These are phyloP conservation scores for Picathartes gymnocephalus DNA, from an alignment of 2,113 vertebrate species.

Conservation along the genomic window DNA sequence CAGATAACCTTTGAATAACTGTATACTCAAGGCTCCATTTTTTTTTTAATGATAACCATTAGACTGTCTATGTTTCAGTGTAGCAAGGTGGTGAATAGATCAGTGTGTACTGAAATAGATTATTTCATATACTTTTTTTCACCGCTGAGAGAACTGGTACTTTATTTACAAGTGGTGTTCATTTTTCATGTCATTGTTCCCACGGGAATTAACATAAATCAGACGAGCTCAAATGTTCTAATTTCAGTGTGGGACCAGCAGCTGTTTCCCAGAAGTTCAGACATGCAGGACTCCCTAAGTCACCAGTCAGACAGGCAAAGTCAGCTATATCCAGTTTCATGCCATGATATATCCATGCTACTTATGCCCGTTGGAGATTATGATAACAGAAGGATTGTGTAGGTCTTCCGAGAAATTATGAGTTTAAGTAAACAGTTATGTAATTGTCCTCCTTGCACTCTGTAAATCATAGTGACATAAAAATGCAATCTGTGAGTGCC, in stretches of 20 bases:
- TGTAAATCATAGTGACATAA: conserved; percentile 58
- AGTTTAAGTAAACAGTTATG: conserved; percentile 69
- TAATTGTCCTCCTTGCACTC: conserved; percentile 58
- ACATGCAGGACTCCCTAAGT: conserved; percentile 64
- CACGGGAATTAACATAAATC: conserved; percentile 76
- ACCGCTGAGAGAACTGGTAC: conserved; percentile 39
- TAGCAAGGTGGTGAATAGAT: conserved; percentile 41
- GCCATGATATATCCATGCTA: conserved; percentile 49
- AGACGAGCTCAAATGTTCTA: conserved; percentile 72
- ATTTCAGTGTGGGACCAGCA: conserved; percentile 74
- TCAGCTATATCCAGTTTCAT: conserved; percentile 69
- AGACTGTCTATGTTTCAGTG: background rate
- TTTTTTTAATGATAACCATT: background rate
- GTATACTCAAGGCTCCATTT: background rate
- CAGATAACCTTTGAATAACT: background rate
- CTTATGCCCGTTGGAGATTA: conserved; percentile 47
- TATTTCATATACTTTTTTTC: background rate
- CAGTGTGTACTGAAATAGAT: conserved; percentile 28
- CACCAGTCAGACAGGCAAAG: conserved; percentile 68
- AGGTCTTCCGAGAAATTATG: conserved; percentile 49
- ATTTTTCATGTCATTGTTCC: conserved; percentile 74
- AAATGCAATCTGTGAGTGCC: conserved; percentile 43
- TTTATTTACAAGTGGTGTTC: conserved; percentile 71
- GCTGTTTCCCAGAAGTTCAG: conserved; percentile 79
- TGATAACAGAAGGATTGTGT: conserved; percentile 71